Percentiles rank a stretch among this genome's conserved stretches.
Evolutionary conservation across 1,140 invertebrate genomes (phyloP).

Genomic region (Drosophila pandora): DNA sequence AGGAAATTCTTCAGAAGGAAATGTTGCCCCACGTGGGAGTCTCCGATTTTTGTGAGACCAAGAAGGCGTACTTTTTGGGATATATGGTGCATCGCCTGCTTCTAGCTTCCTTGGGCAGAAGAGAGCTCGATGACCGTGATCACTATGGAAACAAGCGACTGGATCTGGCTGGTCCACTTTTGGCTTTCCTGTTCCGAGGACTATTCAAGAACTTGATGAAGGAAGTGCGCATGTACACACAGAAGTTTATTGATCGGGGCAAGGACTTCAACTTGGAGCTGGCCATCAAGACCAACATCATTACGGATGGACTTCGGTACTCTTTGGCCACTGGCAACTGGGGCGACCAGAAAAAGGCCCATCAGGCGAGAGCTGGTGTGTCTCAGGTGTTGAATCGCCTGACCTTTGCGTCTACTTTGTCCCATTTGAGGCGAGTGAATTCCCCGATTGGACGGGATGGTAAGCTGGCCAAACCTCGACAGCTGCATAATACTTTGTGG

Average conservation of each 20-base stretch:
- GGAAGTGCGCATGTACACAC: conserved; percentile 98
- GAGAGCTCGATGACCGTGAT: conserved; percentile 99
- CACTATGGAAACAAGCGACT: conserved; percentile 99
- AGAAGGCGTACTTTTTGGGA: conserved; percentile 98
- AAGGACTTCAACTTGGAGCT: conserved; percentile 99
- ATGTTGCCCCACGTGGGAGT: conserved; percentile 99
- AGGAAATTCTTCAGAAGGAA: conserved; percentile 99
- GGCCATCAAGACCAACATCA: conserved; percentile 98
- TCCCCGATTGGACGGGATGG: conserved; percentile 99
- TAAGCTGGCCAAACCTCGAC: conserved; percentile 98
- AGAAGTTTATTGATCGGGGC: conserved; percentile 99
- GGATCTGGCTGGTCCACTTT: conserved; percentile 97
- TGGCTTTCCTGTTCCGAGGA: conserved; percentile 98
- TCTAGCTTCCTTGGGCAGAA: conserved; percentile 95
- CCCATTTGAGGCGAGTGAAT: conserved; percentile 98
- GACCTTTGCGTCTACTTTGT: conserved; percentile 98
- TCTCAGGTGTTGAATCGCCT: conserved; percentile 97
- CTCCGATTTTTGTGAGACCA: conserved; percentile 99
- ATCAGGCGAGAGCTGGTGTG: conserved; percentile 97
- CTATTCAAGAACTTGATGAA: conserved; percentile 97
- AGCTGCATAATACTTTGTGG: conserved; percentile 99
- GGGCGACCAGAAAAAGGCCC: conserved; percentile 99
- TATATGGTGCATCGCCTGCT: conserved; percentile 99
- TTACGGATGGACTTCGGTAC: conserved; percentile 98
- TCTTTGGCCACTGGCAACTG: conserved; percentile 99